A percentile compares a stretch with the other conserved stretches of the same genome.
Evolutionary conservation across 2,888 invertebrate genomes (phyloP).

Genomic region (Herminia tarsipennalis): DNA sequence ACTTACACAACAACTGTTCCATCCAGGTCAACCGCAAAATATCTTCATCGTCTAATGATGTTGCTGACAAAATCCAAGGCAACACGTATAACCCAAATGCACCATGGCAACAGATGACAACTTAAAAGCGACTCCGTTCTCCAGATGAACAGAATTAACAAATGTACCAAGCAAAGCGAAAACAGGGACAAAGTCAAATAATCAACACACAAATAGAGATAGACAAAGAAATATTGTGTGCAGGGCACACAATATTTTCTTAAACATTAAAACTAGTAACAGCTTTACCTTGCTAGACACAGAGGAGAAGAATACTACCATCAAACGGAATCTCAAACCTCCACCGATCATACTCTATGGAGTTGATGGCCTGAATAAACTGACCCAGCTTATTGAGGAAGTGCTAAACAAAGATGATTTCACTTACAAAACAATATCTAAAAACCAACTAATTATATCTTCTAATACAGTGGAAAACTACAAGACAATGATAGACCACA

Average conservation of each 20-base stretch:
- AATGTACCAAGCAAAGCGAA: neutral
- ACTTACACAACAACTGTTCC: too few species aligned
- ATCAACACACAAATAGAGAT: too few species aligned
- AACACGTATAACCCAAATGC: neutral
- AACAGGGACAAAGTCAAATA: neutral
- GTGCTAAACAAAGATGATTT: too few species aligned
- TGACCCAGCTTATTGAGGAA: too few species aligned
- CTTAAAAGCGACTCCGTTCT: too few species aligned
- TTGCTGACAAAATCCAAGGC: too few species aligned
- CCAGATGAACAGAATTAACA: neutral
- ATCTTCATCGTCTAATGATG: neutral
- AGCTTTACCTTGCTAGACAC: neutral
- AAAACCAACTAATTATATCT: too few species aligned
- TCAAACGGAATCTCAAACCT: neutral
- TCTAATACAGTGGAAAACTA: too few species aligned
- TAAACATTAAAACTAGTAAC: neutral
- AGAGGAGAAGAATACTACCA: neutral
- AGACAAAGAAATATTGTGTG: too few species aligned
- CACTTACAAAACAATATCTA: too few species aligned
- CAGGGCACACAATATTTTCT: neutral
- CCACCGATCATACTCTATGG: neutral
- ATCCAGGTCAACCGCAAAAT: neutral
- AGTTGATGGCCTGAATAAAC: too few species aligned
- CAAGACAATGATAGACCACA: neutral
- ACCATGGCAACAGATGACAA: neutral